Percentiles rank a stretch among this genome's conserved stretches.
Conservation (phyloP, 2,888 invertebrate genomes). For the Sturmia bella region DNA sequence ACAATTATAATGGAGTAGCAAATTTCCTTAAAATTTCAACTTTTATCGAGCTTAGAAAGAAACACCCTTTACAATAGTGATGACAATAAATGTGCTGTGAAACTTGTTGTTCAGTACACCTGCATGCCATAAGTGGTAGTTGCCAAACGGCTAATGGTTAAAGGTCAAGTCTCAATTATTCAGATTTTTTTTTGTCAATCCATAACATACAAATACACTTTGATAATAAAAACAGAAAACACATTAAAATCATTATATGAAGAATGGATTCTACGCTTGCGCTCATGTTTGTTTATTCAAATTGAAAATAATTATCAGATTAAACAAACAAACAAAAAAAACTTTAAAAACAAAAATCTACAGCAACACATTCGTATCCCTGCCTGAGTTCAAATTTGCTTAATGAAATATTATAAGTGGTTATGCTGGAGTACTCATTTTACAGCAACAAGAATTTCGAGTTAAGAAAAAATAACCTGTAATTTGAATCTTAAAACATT, state of each 20-base stretch:
- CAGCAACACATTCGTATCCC: background rate
- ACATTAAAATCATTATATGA: background rate
- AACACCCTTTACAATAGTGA: no score
- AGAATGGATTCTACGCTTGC: background rate
- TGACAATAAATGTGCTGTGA: no score
- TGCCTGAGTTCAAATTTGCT: background rate
- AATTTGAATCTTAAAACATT: slow-evolving; percentile 54
- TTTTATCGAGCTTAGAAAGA: no score
- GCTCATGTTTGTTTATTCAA: slow-evolving; percentile 44
- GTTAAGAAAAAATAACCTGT: slow-evolving; percentile 24
- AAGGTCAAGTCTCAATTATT: slow-evolving; percentile 48
- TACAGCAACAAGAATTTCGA: slow-evolving; percentile 16
- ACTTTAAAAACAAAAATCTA: background rate
- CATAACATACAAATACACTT: slow-evolving; percentile 6
- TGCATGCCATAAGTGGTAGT: background rate
- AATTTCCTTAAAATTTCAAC: no score
- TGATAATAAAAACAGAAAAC: background rate
- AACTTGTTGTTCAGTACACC: background rate
- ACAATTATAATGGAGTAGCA: no score
- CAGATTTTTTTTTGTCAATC: background rate
- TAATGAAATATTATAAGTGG: slow-evolving; percentile 40
- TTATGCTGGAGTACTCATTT: slow-evolving; percentile 27
- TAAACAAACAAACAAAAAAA: slow-evolving; percentile 4
- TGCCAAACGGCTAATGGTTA: background rate
- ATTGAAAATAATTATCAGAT: slow-evolving; percentile 52